Base-by-base conservation (phyloP, 2,113 vertebrate genomes). In the Entelurus aequoreus region DNA sequence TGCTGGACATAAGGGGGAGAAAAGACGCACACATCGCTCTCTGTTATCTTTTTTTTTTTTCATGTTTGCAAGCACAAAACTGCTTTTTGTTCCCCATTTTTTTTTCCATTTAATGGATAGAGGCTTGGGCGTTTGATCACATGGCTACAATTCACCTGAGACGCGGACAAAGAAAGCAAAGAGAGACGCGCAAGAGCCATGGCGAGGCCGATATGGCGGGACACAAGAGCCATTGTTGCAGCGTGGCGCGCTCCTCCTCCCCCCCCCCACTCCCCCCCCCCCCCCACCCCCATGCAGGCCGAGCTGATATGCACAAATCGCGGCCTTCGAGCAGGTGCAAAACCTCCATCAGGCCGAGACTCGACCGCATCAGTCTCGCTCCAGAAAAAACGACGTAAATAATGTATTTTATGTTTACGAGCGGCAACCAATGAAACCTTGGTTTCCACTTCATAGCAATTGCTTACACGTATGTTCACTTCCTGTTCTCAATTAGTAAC, bases 141-240 rank as follows among this genome's bases (percentile, higher is more conserved):
- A 91, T 91, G 89, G 89, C 85, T 80, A 86, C 88, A 87, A 90
- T 91, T 91, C 91, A 92, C 91, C 91, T 92, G 91, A 89, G 91
- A 87, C 80, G 75, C 72, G 87, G 84, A 91, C 90, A 92, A 92
- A 91, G 91, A 86, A 77, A 81, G 82, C 86, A 91, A 89, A 91
- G 90, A 92, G 77, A 87, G 68, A 60, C 46, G 57, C 63, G 90
- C 77, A 79, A 75, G 80, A 82, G 81, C 83, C 78, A 78, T 79
- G 75, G 28, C 77, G 85, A 82, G 72, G 81, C 80, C 42, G 42
- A 62, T 28, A 28, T 28, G 51, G 53, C 66, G 70, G 84, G 74
- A 90, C 83, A 91, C 86, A 88, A 88, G 85, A 69, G 76, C 84
- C 82, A 90, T 90, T 92, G 88, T 90, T 88, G 84, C 76, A 76